Conservation (phyloP, 2,888 invertebrate species). For the Stramonita haemastoma region DNA sequence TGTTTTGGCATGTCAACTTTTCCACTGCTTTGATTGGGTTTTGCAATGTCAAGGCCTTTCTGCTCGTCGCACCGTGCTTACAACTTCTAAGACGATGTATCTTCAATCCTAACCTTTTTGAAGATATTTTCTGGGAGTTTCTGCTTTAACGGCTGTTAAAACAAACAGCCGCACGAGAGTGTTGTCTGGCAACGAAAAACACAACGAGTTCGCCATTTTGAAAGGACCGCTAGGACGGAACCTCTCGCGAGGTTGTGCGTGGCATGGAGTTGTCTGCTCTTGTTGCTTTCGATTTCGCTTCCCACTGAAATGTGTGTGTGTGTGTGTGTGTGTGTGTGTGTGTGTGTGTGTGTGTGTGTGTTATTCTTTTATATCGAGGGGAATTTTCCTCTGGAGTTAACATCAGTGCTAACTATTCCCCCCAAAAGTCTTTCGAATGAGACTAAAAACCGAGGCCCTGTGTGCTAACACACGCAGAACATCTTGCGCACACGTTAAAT, state of each 20-base stretch:
- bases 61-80: background rate
- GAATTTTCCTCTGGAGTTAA: too few relatives aligned
- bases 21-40: constrained; percentile 29
- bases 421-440: too few relatives aligned
- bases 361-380: too few relatives aligned
- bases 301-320: too few relatives aligned
- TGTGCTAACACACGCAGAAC: too few relatives aligned
- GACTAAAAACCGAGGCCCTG: too few relatives aligned
- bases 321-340: too few relatives aligned
- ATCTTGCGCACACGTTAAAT: too few relatives aligned
- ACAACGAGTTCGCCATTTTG: constrained; percentile 35
- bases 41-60: constrained; percentile 21
- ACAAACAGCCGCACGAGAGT: background rate
- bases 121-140: background rate
- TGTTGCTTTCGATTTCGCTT: background rate
- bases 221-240: constrained; percentile 31
- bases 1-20: constrained; percentile 32
- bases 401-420: too few relatives aligned
- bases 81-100: background rate
- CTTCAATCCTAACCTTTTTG: background rate
- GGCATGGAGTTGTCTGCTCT: background rate
- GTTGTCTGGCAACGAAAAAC: constrained; percentile 38
- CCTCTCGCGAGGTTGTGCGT: constrained; percentile 4
- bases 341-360: too few relatives aligned
- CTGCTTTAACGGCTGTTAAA: background rate